Evolutionary conservation across 2,888 invertebrate genomes (phyloP), one percentile per base, ranked within the genome.

Genomic region (Pseudococcus longispinus): DNA sequence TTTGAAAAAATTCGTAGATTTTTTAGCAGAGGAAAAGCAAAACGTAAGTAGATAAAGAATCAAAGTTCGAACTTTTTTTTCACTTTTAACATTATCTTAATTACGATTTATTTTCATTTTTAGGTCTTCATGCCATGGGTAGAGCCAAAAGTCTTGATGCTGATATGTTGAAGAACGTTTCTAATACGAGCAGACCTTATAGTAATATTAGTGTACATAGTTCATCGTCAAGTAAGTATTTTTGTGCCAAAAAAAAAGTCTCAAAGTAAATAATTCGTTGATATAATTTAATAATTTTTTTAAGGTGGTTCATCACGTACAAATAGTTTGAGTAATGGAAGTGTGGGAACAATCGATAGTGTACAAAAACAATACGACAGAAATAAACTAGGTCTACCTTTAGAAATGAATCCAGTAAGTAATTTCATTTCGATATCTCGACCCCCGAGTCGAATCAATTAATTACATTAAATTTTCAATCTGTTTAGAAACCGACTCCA

Each of bases 1-100:
- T 95, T 96, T 89, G 96, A 96, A 88, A 92, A 95, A 88, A 93
- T 96, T 23, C 93, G 93, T 90, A 95, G 94, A 90, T 93, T 95
- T 91, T 95, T 95, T 90, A 93, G 93, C 0, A 93, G 94, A 88
- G 93, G 92, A 88, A 90, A 89, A 89, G 88, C 88, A 8, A 89
- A 89, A 89, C 89, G 89, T 89, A 88, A 89, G 88, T 20, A 20
- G 18, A 32, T 15, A 8, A 20, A 70, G 11, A 70, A 8, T 15
- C 26, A 26, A 23, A n/a, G n/a, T n/a, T 26, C 8, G 5, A 74
- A 8, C 2, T 11, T 18, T n/a, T 60, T 20, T 60, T 46, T 74
- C 13, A 18, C 15, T 26, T 20, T 18, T 2, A 60, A 29, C 2
- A 23, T 74, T 29, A 60, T 83, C 20, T 46, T 20, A 42, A 42